These are phyloP conservation scores for Molossus molossus DNA, from an alignment of 2,797 vertebrate species.

Conservation along the genomic window DNA sequence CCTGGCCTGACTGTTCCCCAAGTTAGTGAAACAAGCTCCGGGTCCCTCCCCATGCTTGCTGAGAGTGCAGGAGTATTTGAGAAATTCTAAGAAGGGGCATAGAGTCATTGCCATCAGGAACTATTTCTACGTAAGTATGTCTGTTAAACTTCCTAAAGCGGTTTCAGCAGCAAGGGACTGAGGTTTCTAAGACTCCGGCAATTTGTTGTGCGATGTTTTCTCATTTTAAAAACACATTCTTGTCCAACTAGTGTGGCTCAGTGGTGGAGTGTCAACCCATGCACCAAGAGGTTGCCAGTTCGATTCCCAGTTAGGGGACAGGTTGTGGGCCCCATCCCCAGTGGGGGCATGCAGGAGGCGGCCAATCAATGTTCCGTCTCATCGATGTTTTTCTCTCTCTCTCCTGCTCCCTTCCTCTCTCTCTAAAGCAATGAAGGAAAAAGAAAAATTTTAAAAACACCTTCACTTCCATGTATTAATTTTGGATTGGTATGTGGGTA, in stretches of 20 bases:
- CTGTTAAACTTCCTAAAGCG: not conserved
- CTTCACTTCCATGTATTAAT: not conserved
- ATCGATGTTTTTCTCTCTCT: too few species aligned
- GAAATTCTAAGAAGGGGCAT: not conserved
- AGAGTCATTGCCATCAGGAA: not conserved
- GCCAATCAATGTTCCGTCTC: too few species aligned
- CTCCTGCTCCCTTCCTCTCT: too few species aligned
- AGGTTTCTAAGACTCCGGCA: not conserved
- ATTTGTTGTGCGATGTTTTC: not conserved
- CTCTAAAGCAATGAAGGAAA: too few species aligned
- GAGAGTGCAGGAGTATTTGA: not conserved
- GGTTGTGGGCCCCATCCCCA: too few species aligned
- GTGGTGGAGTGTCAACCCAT: too few species aligned
- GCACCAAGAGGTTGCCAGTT: too few species aligned
- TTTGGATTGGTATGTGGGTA: not conserved
- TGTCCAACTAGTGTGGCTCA: not conserved
- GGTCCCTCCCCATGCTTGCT: not conserved
- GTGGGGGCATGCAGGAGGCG: too few species aligned
- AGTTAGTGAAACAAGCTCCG: not conserved
- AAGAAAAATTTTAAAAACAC: not conserved
- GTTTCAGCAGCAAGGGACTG: not conserved
- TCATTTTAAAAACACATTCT: not conserved
- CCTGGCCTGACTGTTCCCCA: not conserved
- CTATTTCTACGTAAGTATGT: not conserved
- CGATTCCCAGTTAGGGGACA: too few species aligned